Percentiles rank a stretch among this genome's conserved stretches.
These are phyloP conservation scores for Atractosteus spatula DNA, from an alignment of 2,113 vertebrate genomes.

Conservation along the genomic window DNA sequence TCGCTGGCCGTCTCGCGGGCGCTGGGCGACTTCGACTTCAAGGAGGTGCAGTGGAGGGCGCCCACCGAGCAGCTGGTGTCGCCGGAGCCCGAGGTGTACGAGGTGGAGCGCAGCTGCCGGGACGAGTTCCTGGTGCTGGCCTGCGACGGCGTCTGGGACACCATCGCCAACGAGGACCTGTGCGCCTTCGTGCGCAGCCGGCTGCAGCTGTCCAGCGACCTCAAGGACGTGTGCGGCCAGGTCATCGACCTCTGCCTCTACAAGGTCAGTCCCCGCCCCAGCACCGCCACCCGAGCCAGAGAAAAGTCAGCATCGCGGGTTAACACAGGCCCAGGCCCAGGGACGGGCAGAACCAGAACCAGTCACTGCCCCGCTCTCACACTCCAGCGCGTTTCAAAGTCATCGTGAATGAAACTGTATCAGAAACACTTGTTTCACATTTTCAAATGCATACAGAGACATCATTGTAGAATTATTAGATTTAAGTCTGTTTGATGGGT, in stretches of 20 bases:
- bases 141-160: constrained; percentile 78
- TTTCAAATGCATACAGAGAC: too few relatives aligned
- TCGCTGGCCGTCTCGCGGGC: constrained; percentile 76
- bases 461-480: too few relatives aligned
- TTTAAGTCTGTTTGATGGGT: too few relatives aligned
- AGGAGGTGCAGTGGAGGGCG: constrained; percentile 67
- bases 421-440: too few relatives aligned
- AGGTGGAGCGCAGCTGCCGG: constrained; percentile 52
- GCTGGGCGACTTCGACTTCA: constrained; percentile 76
- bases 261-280: constrained; percentile 58
- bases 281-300: too few relatives aligned
- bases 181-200: constrained; percentile 67
- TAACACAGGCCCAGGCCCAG: too few relatives aligned
- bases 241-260: constrained; percentile 77
- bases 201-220: constrained; percentile 63
- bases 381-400: too few relatives aligned
- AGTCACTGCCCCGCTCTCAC: too few relatives aligned
- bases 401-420: too few relatives aligned
- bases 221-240: constrained; percentile 70
- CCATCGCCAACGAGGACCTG: constrained; percentile 66
- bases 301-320: too few relatives aligned
- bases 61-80: constrained; percentile 77
- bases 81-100: constrained; percentile 73
- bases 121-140: constrained; percentile 79
- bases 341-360: too few relatives aligned